These are phyloP conservation scores for Pachyramphus minor DNA, from an alignment of 2,113 vertebrate species.

Conservation along the genomic window DNA sequence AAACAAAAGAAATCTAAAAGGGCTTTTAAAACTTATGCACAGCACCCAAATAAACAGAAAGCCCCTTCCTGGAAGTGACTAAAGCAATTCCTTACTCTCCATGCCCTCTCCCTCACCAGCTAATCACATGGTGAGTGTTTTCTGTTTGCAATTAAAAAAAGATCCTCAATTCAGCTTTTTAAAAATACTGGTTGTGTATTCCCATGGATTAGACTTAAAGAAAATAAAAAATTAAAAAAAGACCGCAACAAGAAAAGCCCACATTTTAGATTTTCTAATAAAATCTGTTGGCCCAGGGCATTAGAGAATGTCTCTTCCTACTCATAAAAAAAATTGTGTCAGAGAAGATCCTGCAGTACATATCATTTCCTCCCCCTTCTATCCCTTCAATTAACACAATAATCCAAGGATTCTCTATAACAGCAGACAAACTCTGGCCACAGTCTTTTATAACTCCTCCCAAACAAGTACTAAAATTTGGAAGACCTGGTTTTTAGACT, in stretches of 20 bases:
- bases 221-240: no score
- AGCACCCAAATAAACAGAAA: neutral
- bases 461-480: neutral
- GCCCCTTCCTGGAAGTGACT: neutral
- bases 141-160: neutral
- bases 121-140: neutral
- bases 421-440: neutral
- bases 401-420: neutral
- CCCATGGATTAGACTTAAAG: neutral
- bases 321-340: neutral
- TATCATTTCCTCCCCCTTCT: no score
- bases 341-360: neutral
- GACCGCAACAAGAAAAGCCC: accelerated
- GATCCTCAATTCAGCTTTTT: neutral
- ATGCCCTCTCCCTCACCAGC: neutral
- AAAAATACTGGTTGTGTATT: neutral
- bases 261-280: neutral
- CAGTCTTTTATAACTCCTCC: neutral
- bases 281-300: neutral
- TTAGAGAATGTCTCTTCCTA: neutral
- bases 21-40: neutral
- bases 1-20: neutral
- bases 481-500: neutral
- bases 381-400: neutral
- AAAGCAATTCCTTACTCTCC: neutral